phyloP scores from a whole-genome alignment of 2,888 invertebrate genomes.

The Clusia tigrina region DNA sequence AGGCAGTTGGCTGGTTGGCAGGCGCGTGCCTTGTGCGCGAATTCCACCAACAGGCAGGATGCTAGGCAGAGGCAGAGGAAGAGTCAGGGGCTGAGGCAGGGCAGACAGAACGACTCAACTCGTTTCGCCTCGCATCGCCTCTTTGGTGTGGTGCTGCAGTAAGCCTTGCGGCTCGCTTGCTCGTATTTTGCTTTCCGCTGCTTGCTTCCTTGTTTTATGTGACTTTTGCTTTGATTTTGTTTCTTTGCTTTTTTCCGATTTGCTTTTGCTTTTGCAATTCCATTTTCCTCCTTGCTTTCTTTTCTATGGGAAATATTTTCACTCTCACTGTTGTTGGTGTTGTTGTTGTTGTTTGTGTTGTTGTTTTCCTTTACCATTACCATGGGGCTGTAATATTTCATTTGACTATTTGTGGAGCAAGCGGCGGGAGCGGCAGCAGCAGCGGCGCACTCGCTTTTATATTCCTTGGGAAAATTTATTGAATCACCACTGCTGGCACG shows the following conservation, averaged over 20 bases:
- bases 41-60: background rate
- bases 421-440: too few species aligned
- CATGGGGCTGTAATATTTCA: background rate
- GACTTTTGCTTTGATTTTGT: conserved; percentile 5
- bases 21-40: background rate
- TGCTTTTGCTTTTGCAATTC: background rate
- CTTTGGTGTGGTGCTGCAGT: background rate
- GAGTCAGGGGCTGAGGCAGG: background rate
- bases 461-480: too few species aligned
- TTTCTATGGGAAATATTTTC: background rate
- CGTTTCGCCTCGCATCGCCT: too few species aligned
- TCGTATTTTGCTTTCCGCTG: background rate
- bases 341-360: background rate
- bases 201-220: background rate
- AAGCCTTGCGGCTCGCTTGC: background rate
- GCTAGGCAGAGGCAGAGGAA: conserved; percentile 5
- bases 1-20: background rate
- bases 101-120: too few species aligned
- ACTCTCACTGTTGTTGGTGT: background rate
- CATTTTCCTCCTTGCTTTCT: too few species aligned
- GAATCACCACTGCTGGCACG: too few species aligned
- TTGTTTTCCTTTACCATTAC: background rate
- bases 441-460: too few species aligned
- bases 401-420: background rate
- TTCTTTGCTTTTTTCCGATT: background rate